These are phyloP conservation scores for Julus scandinavius DNA, from an alignment of 2,888 invertebrate species.

Conservation along the genomic window DNA sequence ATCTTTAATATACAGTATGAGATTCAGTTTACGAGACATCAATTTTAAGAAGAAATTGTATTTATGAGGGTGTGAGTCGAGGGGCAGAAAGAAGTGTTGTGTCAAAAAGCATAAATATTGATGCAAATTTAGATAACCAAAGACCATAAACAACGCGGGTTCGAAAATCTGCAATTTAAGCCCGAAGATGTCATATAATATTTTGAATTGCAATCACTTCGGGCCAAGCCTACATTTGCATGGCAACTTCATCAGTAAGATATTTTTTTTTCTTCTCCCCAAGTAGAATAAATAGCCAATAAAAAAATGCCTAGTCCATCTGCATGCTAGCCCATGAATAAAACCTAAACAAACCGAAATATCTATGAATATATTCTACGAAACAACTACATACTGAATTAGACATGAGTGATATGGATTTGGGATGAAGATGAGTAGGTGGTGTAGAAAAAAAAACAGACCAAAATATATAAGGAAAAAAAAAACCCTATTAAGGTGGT, in stretches of 20 bases:
- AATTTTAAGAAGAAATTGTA: not conserved
- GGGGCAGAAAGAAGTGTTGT: not conserved
- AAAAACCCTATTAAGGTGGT: not conserved
- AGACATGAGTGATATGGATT: constrained; percentile 16
- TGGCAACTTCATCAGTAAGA: constrained; percentile 18
- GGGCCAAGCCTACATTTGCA: not conserved
- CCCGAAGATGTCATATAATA: constrained; percentile 17
- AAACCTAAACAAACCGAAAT: not conserved
- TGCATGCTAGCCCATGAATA: constrained; percentile 1
- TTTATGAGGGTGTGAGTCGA: not conserved
- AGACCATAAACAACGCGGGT: not conserved
- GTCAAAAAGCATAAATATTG: not conserved
- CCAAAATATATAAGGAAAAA: not conserved
- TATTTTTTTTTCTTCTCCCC: not conserved
- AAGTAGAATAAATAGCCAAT: not conserved
- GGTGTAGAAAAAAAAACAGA: not conserved
- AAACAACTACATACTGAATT: not conserved
- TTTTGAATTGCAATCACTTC: not conserved
- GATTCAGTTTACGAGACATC: not conserved
- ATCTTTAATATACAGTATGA: no score
- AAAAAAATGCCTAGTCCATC: not conserved
- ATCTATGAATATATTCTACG: not conserved
- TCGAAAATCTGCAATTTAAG: not conserved
- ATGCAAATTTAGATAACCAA: not conserved
- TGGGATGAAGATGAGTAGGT: not conserved